Conservation (phyloP, 2,888 invertebrate species). For the Monochamus alternatus region DNA sequence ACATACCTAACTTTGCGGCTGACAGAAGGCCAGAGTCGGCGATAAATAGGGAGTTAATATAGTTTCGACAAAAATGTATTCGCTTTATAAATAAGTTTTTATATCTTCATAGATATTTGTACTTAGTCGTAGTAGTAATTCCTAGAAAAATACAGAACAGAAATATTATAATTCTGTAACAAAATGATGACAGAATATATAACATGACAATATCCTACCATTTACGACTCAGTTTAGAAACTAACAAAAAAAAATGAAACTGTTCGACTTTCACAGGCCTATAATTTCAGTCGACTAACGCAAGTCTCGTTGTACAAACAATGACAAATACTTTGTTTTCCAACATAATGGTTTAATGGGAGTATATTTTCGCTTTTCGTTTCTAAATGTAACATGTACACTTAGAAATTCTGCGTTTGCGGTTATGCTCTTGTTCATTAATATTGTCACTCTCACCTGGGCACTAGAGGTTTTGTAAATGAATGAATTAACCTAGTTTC, state of each 20-base stretch:
- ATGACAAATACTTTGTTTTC: conserved; percentile 2
- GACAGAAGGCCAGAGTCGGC: too few species aligned
- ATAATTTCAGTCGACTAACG: not conserved
- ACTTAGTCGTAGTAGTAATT: too few species aligned
- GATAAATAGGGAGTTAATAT: too few species aligned
- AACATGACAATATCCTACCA: too few species aligned
- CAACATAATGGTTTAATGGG: conserved; percentile 22
- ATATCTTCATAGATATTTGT: too few species aligned
- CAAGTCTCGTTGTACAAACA: not conserved
- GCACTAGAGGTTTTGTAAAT: conserved; percentile 35
- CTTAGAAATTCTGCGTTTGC: conserved; percentile 17
- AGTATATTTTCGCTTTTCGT: conserved; percentile 48
- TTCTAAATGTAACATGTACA: conserved; percentile 7
- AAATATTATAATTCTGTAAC: not conserved
- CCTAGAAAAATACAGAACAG: too few species aligned
- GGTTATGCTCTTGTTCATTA: conserved; percentile 22
- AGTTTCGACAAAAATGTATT: too few species aligned
- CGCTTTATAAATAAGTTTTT: too few species aligned
- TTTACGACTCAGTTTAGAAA: not conserved
- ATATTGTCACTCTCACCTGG: conserved; percentile 49
- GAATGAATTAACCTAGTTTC: conserved; percentile 34
- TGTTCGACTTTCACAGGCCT: not conserved
- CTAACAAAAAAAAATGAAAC: not conserved
- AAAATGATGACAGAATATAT: too few species aligned
- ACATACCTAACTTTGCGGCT: too few species aligned